Base-by-base conservation (phyloP, 2,888 invertebrate genomes). In the Pristionchus japonicus region DNA sequence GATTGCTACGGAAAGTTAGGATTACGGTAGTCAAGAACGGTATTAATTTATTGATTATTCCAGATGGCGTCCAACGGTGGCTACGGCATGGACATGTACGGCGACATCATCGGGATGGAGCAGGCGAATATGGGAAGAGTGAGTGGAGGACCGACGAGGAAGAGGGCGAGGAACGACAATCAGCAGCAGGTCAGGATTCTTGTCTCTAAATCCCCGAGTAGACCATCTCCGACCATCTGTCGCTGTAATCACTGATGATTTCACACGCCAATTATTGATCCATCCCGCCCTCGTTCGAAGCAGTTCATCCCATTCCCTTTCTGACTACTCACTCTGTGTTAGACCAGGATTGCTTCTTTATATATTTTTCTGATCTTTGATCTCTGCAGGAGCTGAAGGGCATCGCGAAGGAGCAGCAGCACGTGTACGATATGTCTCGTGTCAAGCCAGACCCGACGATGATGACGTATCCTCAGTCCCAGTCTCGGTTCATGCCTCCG, bases 361-460 rank as follows among this genome's bases (percentile, higher is more conserved):
- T n/a, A n/a, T n/a, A n/a, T n/a, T n/a, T n/a, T n/a, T 6, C 57
- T 57, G 57, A 57, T 57, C 57, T 57, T 57, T 57, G 57, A 57
- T 57, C 57, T 57, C 57, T 34, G 3, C 70, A 74, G 70, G 37
- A 74, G 70, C 37, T 40, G 70, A 37, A 57, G n/a, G n/a, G n/a
- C n/a, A 9, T 37, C 40, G 37, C 34, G 3, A 27, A 74, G 40
- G 37, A 74, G 70, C 70, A 37, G 23, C 70, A 74, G 40, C 70
- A 74, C 20, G 37, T 31, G 40, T 40, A 52, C 64, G 85, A 85
- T 15, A 20, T 27, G 11, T 85, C 85, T 3, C 85, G 85, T 7
- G 70, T 86, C 47, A 86, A 86, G 49, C 70, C 86, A 49, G 86
- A 86, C 34, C 86, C 87, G 15, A 40, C 37, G 47, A 31, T 27